Conservation (phyloP, 2,888 invertebrate genomes). For the Zeuzera pyrina region DNA sequence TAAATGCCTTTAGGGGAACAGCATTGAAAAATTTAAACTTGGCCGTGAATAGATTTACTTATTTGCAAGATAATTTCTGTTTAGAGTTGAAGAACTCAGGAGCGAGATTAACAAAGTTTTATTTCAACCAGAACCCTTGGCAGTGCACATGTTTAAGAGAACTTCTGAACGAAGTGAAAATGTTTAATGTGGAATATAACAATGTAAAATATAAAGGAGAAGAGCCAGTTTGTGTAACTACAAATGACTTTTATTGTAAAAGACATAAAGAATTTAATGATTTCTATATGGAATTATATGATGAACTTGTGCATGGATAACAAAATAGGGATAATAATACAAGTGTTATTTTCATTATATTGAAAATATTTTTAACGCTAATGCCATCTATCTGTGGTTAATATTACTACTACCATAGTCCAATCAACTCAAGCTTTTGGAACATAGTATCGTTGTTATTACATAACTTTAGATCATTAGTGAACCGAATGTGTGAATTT, state of each 20-base stretch:
- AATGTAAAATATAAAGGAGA: conserved; percentile 33
- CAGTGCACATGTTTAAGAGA: conserved; percentile 51
- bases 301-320: conserved; percentile 21
- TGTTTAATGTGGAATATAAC: conserved; percentile 36
- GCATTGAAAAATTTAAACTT: conserved; percentile 43
- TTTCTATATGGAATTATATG: conserved; percentile 31
- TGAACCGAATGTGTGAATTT: too few species aligned
- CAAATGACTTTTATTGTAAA: conserved; percentile 34
- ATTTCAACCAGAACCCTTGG: conserved; percentile 57
- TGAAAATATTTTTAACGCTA: background rate
- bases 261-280: conserved; percentile 35
- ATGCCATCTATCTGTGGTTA: background rate
- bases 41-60: conserved; percentile 43
- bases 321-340: conserved; percentile 3
- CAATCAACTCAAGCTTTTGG: too few species aligned
- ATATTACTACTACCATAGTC: too few species aligned
- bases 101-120: conserved; percentile 36
- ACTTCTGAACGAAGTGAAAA: conserved; percentile 41
- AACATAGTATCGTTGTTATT: too few species aligned
- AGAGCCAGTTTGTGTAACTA: conserved; percentile 42
- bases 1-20: conserved; percentile 40
- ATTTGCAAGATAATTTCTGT: conserved; percentile 47
- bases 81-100: conserved; percentile 45
- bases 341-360: background rate
- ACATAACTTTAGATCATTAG: too few species aligned